These are phyloP conservation scores for Epinephelus fuscoguttatus DNA, from an alignment of 2,113 vertebrate species.

Conservation along the genomic window DNA sequence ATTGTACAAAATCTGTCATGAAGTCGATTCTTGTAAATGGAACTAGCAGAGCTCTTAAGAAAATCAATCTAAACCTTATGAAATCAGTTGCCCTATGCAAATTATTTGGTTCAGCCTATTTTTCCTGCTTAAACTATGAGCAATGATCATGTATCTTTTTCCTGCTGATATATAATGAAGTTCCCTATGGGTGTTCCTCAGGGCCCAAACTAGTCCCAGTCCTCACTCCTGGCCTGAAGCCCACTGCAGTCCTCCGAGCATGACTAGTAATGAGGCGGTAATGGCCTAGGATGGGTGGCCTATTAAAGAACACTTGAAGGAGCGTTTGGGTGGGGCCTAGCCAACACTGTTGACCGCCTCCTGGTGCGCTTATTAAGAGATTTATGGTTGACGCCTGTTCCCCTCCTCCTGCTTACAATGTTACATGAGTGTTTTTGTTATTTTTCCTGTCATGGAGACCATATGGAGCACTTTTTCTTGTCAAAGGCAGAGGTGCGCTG, in stretches of 20 bases:
- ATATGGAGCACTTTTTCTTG: constrained; percentile 50
- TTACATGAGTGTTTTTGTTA: constrained; percentile 53
- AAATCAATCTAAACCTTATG: no score
- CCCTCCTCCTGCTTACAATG: neutral
- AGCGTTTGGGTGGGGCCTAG: constrained; percentile 39
- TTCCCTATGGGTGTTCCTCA: neutral
- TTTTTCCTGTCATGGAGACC: constrained; percentile 55
- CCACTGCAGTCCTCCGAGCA: constrained; percentile 17
- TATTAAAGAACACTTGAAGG: constrained; percentile 59
- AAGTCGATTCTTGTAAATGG: no score
- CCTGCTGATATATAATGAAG: constrained; percentile 8
- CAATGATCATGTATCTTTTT: constrained; percentile 6
- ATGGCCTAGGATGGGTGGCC: constrained; percentile 62
- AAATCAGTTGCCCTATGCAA: neutral
- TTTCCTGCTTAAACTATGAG: neutral
- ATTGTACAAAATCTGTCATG: no score
- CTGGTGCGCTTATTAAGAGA: constrained; percentile 61
- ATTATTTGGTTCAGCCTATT: neutral
- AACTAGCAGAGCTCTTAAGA: no score
- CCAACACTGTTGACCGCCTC: constrained; percentile 42
- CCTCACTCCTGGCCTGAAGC: constrained; percentile 2
- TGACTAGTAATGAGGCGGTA: constrained; percentile 59
- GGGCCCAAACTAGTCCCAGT: constrained; percentile 9
- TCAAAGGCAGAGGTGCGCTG: constrained; percentile 45
- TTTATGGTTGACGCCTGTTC: constrained; percentile 47